phyloP scores from a whole-genome alignment of 30 jellyfish, hydroid and myxozoan genomes.

The Catostylus mosaicus region DNA sequence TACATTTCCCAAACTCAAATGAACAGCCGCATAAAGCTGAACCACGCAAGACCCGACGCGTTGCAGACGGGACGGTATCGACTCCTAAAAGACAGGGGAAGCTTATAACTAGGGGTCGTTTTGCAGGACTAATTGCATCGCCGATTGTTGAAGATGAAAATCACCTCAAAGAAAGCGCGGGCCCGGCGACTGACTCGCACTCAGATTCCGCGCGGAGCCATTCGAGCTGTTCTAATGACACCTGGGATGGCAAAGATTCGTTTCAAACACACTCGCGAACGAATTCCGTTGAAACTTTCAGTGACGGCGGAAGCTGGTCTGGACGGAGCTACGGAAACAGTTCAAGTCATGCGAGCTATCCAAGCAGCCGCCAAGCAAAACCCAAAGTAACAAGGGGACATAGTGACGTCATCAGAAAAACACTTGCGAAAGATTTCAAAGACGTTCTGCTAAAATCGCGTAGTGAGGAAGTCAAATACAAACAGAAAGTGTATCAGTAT shows the following conservation, averaged over 20 bases:
- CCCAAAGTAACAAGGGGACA: conserved; percentile 15
- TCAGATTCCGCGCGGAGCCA: conserved; percentile 68
- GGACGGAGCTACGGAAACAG: conserved; percentile 55
- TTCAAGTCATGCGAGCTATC: conserved; percentile 10
- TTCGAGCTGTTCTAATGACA: conserved; percentile 69
- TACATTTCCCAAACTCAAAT: conserved; percentile 28
- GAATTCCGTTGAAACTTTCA: conserved; percentile 57
- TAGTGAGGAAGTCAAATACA: conserved; percentile 60
- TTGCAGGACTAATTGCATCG: conserved; percentile 49
- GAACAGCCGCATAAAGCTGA: conserved; percentile 5
- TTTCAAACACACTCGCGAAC: conserved; percentile 56
- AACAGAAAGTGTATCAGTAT: conserved; percentile 52
- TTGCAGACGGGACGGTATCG: too few species aligned
- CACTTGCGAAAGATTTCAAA: conserved; percentile 66
- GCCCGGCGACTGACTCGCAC: conserved; percentile 21
- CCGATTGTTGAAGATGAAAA: conserved; percentile 32
- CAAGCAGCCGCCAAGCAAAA: neutral
- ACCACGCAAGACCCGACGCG: neutral
- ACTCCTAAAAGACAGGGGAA: neutral
- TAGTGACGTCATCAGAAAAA: conserved; percentile 54
- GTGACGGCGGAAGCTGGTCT: conserved; percentile 78
- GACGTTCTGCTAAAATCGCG: conserved; percentile 56
- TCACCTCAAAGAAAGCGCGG: conserved; percentile 14
- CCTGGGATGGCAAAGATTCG: conserved; percentile 75
- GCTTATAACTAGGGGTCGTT: conserved; percentile 44